Base-by-base conservation (phyloP, 1,140 invertebrate genomes). In the Pseudomyrmex sp. region DNA sequence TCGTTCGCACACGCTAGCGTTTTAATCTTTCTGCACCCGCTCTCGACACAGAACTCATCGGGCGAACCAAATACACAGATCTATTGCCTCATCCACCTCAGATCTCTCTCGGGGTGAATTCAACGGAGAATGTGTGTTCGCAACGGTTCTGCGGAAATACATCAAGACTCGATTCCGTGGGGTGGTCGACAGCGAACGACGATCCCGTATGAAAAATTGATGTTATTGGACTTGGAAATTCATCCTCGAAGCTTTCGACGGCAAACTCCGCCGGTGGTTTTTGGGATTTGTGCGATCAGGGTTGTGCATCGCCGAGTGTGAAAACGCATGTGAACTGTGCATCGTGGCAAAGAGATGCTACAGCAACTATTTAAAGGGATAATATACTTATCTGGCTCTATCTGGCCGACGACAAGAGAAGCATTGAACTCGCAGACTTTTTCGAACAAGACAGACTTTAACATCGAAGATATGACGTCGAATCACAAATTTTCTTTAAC, bases 141-240 rank as follows among this genome's bases (percentile, higher is more conserved):
- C 48, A 70, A 13, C 58, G 48, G 8, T 54, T 77, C 62, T 35
- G 62, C 46, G 13, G 15, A 63, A n/a, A 82, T 73, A 74, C 46
- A 61, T 75, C 44, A 50, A 82, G 56, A 35, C 23, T 35, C 26
- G 58, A 15, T 83, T 76, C 35, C 61, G 46, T n/a, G 62, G 26
- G 61, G 44, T 13, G 80, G 50, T 68, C 73, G 52, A 77, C 52
- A 23, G 26, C 46, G 74, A 50, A 62, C 70, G 74, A 75, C 69
- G 76, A 74, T 70, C 48, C 35, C 65, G 48, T 86, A 88, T 89
- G 88, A 90, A 89, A 89, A 88, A 88, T 88, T 86, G 74, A 88
- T 86, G 84, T 77, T 79, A 88, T 85, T 61, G 74, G 82, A 83
- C 86, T 86, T 88, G 84, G 69, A 88, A 80, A 89, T 88, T 86